Evolutionary conservation across 2,888 invertebrate species (phyloP), one percentile per base, ranked within the genome.

Genomic region (Leucania comma): DNA sequence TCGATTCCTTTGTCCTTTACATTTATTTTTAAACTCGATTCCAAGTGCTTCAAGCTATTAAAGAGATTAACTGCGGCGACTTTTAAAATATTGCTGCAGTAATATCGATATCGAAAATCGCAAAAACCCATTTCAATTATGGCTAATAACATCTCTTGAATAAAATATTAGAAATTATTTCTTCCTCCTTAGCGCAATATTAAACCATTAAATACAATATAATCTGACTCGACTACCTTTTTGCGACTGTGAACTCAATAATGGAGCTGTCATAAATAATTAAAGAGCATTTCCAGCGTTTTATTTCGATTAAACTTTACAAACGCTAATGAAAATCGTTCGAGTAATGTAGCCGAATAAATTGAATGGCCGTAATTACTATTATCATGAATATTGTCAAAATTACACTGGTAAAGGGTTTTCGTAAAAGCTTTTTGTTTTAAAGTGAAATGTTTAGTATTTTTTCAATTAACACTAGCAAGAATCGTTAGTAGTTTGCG

Each of bases 1-100:
- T 93, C 87, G 91, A 91, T 91, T 89, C 80, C 85, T 87, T 90
- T 90, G 88, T 90, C 86, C 83, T 79, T 81, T 79, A 86, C 86
- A 87, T 92, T 93, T 89, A 89, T 92, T 92, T 93, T 92, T 88
- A 88, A 92, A 90, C 85, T 90, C 86, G 88, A 91, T 91, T 90
- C 83, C 74, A 82, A 92, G 90, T 90, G 90, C 89, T 88, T 80
- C 60, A 20, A 83, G 87, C 90, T 90, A 87, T 92, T 91, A 89
- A 88, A 88, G 74, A 91, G 90, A 91, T 92, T 92, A 91, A 91
- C 87, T 83, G 80, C 69, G 64, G 76, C 75, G 62, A 79, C 81
- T 81, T n/a, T 71, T 71, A 74, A 79, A 80, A 81, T 82, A 79
- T 75, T 71, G 60, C 78, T 73, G 74, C 68, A 81, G 76, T 85